Percentiles rank a stretch among this genome's conserved stretches.
These are phyloP conservation scores for Cydia strobilella DNA, from an alignment of 1,140 invertebrate genomes.

Conservation along the genomic window DNA sequence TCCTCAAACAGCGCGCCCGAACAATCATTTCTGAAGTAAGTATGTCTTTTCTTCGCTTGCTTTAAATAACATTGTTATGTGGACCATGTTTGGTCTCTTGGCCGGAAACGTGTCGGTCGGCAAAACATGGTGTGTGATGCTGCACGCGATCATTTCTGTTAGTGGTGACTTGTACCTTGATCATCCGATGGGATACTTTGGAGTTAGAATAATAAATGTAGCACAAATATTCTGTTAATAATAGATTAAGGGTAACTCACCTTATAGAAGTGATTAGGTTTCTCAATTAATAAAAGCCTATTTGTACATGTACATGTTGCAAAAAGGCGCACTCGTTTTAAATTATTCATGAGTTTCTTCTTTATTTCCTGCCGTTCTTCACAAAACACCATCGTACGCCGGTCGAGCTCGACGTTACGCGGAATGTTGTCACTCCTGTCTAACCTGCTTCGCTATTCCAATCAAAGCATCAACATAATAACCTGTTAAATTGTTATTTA, in stretches of 20 bases:
- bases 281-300: not conserved
- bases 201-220: no score
- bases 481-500: not conserved
- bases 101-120: slow-evolving; percentile 1
- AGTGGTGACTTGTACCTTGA: not conserved
- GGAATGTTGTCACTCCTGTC: slow-evolving; percentile 27
- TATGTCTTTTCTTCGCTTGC: slow-evolving; percentile 1
- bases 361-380: slow-evolving; percentile 26
- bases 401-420: not conserved
- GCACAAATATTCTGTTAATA: no score
- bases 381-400: slow-evolving; percentile 5
- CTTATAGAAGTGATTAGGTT: not conserved
- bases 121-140: not conserved
- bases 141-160: not conserved
- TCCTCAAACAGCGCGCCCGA: not conserved
- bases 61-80: slow-evolving; percentile 18
- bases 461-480: slow-evolving; percentile 8
- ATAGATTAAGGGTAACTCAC: no score
- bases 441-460: slow-evolving; percentile 12
- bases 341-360: slow-evolving; percentile 3
- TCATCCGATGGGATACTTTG: not conserved
- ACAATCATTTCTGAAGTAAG: not conserved
- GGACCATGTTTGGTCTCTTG: slow-evolving; percentile 23
- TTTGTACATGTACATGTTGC: not conserved
- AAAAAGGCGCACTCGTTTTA: not conserved